Evolutionary conservation across 2,797 vertebrate genomes (phyloP).

Genomic region (Myripristis jacobus): DNA sequence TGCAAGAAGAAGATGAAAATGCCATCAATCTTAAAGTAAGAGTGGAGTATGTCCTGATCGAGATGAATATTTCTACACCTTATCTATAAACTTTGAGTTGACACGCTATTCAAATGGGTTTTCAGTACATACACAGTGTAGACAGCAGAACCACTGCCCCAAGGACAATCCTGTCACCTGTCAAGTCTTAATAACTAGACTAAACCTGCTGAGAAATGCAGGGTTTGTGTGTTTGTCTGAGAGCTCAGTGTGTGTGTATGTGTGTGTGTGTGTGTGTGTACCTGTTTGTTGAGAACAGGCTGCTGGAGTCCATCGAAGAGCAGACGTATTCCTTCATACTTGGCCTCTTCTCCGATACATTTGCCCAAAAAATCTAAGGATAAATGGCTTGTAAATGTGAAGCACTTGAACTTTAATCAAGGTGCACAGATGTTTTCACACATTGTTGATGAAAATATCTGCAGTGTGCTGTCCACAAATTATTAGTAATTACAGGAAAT

Average conservation of each 20-base stretch:
- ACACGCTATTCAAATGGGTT: not conserved
- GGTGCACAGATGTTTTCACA: not conserved
- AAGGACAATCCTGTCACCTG: not conserved
- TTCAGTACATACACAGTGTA: not conserved
- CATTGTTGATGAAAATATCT: not conserved
- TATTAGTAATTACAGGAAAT: too few species aligned
- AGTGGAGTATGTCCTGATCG: not conserved
- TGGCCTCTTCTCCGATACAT: slow-evolving; percentile 96
- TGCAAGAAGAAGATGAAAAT: slow-evolving; percentile 3
- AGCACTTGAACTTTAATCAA: too few species aligned
- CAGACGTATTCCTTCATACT: slow-evolving; percentile 91
- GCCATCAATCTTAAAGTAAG: not conserved
- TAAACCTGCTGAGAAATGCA: not conserved
- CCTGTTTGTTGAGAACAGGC: slow-evolving; percentile 98
- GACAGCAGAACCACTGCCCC: slow-evolving; percentile 3
- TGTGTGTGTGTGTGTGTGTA: slow-evolving; percentile 55
- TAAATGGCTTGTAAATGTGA: not conserved
- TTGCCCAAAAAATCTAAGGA: slow-evolving; percentile 90
- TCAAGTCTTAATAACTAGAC: not conserved
- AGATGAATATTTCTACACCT: not conserved
- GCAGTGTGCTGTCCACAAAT: not conserved
- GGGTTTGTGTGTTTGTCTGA: not conserved
- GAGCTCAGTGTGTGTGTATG: not conserved
- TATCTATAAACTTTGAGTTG: not conserved
- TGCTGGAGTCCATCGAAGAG: slow-evolving; percentile 96